Evolutionary conservation across 2,113 vertebrate species (phyloP), one percentile per base, ranked within the genome.

Genomic region (Willisornis vidua): DNA sequence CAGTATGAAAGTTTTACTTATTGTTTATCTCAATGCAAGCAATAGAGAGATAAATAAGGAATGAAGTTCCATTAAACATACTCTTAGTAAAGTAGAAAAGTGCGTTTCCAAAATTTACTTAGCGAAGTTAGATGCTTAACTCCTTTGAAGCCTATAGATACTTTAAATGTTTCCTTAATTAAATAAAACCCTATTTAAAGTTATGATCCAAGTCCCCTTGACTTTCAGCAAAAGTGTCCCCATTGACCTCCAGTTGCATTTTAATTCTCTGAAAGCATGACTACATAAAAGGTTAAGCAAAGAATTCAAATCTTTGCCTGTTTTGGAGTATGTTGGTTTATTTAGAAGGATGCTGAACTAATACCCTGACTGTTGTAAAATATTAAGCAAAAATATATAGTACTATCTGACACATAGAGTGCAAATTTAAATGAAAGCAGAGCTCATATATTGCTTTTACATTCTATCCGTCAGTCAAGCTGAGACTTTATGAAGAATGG

Each of bases 401-500:
- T 67, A 48, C 39, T 63, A 86, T 70, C 71, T 98, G 97, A 97
- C 91, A 94, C 7, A 1, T 35, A 73, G 74, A 97, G 77, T 89
- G 87, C 48, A 95, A 94, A 96, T 97, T 80, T 97, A 97, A 98
- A 96, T 91, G 94, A 96, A 98, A 98, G 78, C 92, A 96, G 96
- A 96, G 25, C 65, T 87, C 80, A 87, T 90, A 96, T 97, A 97
- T 97, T 97, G 90, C 95, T 97, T 97, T 98, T 95, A 90, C 71
- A 55, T 72, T 95, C 88, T 94, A 87, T 77, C 96, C 98, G 97
- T 52, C 98, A 97, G 90, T 98, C 98, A 98, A 96, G 66, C 74
- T 87, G 86, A 97, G 83, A 93, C 87, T 95, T 98, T 97, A 97
- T 96, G 95, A 97, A 95, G 89, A 97, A 91, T 58, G 37, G 95